A percentile compares a stretch with the other conserved stretches of the same genome.
Evolutionary conservation across 1,140 invertebrate species (phyloP).

Genomic region (Asobara japonica): DNA sequence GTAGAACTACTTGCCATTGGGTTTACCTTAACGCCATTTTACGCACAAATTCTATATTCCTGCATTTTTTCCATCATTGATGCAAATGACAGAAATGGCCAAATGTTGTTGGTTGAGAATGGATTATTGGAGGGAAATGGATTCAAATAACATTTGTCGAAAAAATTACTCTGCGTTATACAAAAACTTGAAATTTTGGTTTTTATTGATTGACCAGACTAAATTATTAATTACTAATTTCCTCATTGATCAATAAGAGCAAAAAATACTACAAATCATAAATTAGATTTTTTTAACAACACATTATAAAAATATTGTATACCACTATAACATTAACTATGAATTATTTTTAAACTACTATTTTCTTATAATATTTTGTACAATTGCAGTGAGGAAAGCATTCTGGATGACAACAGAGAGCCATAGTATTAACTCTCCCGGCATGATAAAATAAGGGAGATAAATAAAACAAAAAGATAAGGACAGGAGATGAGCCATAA

Average conservation of each 20-base stretch:
- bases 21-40: neutral
- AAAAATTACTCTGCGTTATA: no score
- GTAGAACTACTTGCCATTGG: slow-evolving; percentile 1
- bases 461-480: slow-evolving; percentile 20
- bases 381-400: slow-evolving; percentile 43
- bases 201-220: no score
- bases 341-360: no score
- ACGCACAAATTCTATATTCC: neutral
- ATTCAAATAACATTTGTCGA: slow-evolving; percentile 32
- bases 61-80: neutral
- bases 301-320: no score
- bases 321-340: no score
- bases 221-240: no score
- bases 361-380: no score
- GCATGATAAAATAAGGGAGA: slow-evolving; percentile 63
- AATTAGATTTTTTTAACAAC: no score
- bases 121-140: neutral
- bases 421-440: slow-evolving; percentile 43
- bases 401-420: slow-evolving; percentile 5
- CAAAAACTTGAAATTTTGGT: no score
- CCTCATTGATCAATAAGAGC: no score
- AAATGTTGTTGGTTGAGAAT: neutral
- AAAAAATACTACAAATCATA: no score
- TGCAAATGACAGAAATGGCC: neutral
- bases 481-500: slow-evolving; percentile 65